Percentiles rank a stretch among this genome's conserved stretches.
These are phyloP conservation scores for Candidula unifasciata DNA, from an alignment of 2,888 invertebrate genomes.

Conservation along the genomic window DNA sequence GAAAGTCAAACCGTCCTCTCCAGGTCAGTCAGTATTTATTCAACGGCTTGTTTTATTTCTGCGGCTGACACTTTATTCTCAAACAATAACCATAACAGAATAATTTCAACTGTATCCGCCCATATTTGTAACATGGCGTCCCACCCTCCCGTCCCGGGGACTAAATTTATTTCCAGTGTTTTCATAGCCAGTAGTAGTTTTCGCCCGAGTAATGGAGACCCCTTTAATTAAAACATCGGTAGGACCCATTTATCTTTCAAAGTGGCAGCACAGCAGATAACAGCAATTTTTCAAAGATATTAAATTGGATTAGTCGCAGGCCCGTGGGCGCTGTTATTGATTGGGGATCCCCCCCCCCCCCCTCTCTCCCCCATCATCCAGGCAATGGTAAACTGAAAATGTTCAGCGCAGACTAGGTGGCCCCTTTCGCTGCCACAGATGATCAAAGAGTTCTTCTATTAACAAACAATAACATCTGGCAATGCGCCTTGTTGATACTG, in stretches of 20 bases:
- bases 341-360: background rate
- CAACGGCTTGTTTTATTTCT: slow-evolving; percentile 31
- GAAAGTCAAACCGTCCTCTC: background rate
- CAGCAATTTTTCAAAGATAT: slow-evolving; percentile 49
- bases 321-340: slow-evolving; percentile 40
- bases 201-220: slow-evolving; percentile 10
- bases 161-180: background rate
- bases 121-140: slow-evolving; percentile 10
- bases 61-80: background rate
- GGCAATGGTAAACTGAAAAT: background rate
- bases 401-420: background rate
- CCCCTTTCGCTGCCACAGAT: slow-evolving; percentile 4
- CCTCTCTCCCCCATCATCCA: background rate
- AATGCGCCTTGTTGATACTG: background rate
- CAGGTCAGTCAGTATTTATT: slow-evolving; percentile 28
- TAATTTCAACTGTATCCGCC: slow-evolving; percentile 23
- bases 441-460: slow-evolving; percentile 30
- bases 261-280: slow-evolving; percentile 43
- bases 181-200: slow-evolving; percentile 9
- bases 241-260: slow-evolving; percentile 40
- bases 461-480: slow-evolving; percentile 43
- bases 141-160: background rate
- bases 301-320: slow-evolving; percentile 44
- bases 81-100: slow-evolving; percentile 39
- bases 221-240: slow-evolving; percentile 37